phyloP scores from a whole-genome alignment of 1,140 invertebrate genomes.

The Sitobion miscanthi region DNA sequence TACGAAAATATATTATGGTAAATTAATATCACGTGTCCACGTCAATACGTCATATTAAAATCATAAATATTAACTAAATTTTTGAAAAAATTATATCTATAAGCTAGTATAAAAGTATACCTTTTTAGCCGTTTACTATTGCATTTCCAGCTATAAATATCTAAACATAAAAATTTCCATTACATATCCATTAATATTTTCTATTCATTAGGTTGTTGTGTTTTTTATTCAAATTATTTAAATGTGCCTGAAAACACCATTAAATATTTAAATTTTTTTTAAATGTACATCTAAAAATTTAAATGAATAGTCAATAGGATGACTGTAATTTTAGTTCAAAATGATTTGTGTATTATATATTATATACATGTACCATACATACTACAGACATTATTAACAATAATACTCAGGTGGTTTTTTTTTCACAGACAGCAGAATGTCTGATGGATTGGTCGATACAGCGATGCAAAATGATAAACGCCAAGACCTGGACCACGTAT shows the following conservation, averaged over 20 bases:
- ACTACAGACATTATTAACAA: background rate
- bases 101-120: background rate
- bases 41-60: too few relatives aligned
- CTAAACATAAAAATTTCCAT: too few relatives aligned
- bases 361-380: background rate
- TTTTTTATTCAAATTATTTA: background rate
- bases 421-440: conserved; percentile 43
- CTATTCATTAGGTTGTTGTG: too few relatives aligned
- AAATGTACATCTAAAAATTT: too few relatives aligned
- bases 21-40: too few relatives aligned
- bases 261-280: too few relatives aligned
- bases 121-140: background rate
- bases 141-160: background rate
- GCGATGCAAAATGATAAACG: conserved; percentile 68
- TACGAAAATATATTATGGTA: too few relatives aligned
- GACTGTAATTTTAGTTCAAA: background rate
- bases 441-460: conserved; percentile 33
- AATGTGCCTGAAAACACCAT: background rate
- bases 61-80: too few relatives aligned
- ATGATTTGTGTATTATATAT: background rate
- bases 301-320: background rate
- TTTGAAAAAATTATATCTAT: too few relatives aligned
- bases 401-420: conserved; percentile 20
- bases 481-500: conserved; percentile 82
- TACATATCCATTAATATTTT: too few relatives aligned